Evolutionary conservation across 2,888 invertebrate genomes (phyloP), one percentile per base, ranked within the genome.

Genomic region (Drosophila cracens): DNA sequence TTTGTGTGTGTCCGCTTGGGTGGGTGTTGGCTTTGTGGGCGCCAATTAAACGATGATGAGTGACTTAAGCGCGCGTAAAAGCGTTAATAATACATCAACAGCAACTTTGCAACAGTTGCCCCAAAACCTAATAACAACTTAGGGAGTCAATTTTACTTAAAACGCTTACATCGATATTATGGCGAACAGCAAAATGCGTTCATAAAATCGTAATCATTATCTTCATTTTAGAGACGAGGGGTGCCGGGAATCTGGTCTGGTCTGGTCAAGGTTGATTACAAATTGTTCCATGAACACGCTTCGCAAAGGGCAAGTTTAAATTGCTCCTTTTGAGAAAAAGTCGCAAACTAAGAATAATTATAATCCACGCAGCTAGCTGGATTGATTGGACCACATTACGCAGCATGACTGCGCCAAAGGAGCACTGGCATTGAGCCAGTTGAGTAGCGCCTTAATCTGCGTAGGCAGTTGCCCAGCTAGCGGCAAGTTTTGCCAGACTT

Each of bases 11-110:
- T 27, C 16, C 36, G 36, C 16, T 11, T 11, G n/a, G 13, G 33
- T 53, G 34, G 27, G 27, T 38, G 27, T n/a, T 40, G n/a, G n/a
- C 56, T 29, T 29, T 27, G 38, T 29, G 56, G 40, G 16, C 21
- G 29, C 40, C 43, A 57, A 57, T 57, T 48, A 48, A 59, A 59
- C 48, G 59, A 48, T 59, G 46, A 33, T 48, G 33, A 43, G 57
- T 57, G 57, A 57, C 57, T 43, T 21, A 43, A 57, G 18, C 2
- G 57, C 16, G 57, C 57, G 57, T 43, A 43, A 57, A 57, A 43
- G 57, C 57, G 29, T 31, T 16, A 31, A 57, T 57, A 57, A 43
- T 31, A 21, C 43, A 43, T 31, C 31, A 56, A 16, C 38, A 56
- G 38, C 48, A 48, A n/a, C 13, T 21, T 49, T 18, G 49, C 29